Conservation (phyloP, 2,797 vertebrate species). For the Percopsis omiscomaycus region DNA sequence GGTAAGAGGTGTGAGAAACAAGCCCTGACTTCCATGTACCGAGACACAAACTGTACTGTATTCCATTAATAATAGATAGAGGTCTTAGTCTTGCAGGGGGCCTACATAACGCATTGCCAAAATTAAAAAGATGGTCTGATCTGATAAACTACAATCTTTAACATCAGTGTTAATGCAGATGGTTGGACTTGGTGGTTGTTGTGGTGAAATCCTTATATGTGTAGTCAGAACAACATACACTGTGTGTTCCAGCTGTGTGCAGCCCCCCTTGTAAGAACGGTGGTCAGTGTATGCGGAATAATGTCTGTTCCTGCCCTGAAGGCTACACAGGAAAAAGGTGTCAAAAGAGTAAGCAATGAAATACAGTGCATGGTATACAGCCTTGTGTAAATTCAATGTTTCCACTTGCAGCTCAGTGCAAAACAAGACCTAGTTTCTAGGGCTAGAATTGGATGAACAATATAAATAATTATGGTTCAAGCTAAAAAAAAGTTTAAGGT, state of each 20-base stretch:
- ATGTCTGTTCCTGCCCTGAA: slow-evolving; percentile 86
- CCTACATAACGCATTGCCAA: too few relatives aligned
- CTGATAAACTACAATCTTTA: background rate
- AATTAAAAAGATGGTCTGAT: background rate
- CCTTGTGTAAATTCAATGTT: background rate
- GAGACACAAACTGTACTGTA: background rate
- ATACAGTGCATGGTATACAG: background rate
- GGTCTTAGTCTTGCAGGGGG: too few relatives aligned
- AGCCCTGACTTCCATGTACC: background rate
- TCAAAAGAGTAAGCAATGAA: slow-evolving; percentile 84
- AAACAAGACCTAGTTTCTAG: too few relatives aligned
- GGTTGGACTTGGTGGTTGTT: too few relatives aligned
- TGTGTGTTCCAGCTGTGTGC: slow-evolving; percentile 82
- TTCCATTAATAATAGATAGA: background rate
- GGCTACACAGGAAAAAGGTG: slow-evolving; percentile 87
- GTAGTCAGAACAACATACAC: background rate
- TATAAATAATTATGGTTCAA: too few relatives aligned
- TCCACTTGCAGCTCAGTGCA: background rate
- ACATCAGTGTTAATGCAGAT: background rate
- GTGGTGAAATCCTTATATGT: background rate
- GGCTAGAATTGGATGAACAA: too few relatives aligned
- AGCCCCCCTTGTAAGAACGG: slow-evolving; percentile 91
- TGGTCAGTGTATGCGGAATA: slow-evolving; percentile 89
- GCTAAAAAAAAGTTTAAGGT: too few relatives aligned
- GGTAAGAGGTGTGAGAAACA: slow-evolving; percentile 68